These are phyloP conservation scores for Typhlichthys subterraneus DNA, from an alignment of 2,797 vertebrate genomes.

Conservation along the genomic window DNA sequence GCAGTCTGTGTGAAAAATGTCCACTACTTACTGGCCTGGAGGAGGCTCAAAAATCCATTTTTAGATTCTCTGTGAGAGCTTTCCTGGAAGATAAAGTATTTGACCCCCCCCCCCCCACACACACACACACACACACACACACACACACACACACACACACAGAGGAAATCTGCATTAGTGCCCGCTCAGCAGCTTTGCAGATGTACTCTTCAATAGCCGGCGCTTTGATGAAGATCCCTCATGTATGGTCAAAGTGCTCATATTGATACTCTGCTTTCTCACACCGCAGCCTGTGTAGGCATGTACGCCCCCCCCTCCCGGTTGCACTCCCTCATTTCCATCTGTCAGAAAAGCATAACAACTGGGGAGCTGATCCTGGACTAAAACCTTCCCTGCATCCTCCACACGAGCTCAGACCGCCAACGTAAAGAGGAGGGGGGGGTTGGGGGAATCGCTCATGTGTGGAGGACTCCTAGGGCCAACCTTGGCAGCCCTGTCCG, in stretches of 20 bases:
- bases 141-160: not conserved
- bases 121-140: not conserved
- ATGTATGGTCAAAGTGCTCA: conserved; percentile 65
- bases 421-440: not conserved
- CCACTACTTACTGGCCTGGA: conserved; percentile 50
- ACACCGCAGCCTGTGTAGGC: too few relatives aligned
- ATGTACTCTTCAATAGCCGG: conserved; percentile 54
- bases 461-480: conserved; percentile 25
- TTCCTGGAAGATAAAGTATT: conserved; percentile 63
- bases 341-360: too few relatives aligned
- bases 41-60: conserved; percentile 67
- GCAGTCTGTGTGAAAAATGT: conserved; percentile 55
- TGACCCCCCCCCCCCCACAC: conserved; percentile 30
- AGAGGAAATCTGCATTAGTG: conserved; percentile 46
- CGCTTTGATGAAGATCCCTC: conserved; percentile 62
- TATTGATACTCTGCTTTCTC: conserved; percentile 60
- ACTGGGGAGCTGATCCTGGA: too few relatives aligned
- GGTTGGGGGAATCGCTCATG: conserved; percentile 32
- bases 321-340: not conserved
- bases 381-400: not conserved
- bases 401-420: conserved; percentile 13
- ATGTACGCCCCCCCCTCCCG: too few relatives aligned
- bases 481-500: conserved; percentile 43
- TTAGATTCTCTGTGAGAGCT: conserved; percentile 55
- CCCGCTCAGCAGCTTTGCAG: conserved; percentile 66